These are phyloP conservation scores for Leptodirus hochenwartii DNA, from an alignment of 2,888 invertebrate species.

Conservation along the genomic window DNA sequence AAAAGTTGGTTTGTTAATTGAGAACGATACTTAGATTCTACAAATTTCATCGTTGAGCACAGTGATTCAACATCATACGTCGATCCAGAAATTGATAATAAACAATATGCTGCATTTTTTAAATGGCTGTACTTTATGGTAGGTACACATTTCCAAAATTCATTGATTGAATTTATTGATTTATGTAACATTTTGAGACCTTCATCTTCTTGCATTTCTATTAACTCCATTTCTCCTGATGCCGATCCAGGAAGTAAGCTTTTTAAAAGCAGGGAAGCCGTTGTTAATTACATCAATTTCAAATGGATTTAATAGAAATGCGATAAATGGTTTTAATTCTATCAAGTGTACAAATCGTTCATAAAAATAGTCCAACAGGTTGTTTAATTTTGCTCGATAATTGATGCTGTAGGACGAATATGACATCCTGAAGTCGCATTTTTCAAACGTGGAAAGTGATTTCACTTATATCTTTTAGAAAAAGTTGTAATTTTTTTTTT, in stretches of 20 bases:
- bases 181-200: too few relatives aligned
- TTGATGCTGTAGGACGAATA: not conserved
- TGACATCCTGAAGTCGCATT: slow-evolving; percentile 1
- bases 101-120: slow-evolving; percentile 7
- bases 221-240: slow-evolving; percentile 1
- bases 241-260: slow-evolving; percentile 1
- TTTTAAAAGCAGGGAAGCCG: not conserved
- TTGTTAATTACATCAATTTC: too few relatives aligned
- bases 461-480: slow-evolving; percentile 1
- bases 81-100: slow-evolving; percentile 6
- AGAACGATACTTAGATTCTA: too few relatives aligned
- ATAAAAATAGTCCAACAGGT: not conserved
- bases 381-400: slow-evolving; percentile 1
- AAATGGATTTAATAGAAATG: slow-evolving; percentile 2
- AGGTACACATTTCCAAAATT: slow-evolving; percentile 2
- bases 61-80: too few relatives aligned
- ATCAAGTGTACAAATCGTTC: not conserved
- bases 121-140: not conserved
- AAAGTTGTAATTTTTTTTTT: slow-evolving; percentile 1
- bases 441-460: slow-evolving; percentile 1
- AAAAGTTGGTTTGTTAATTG: not conserved
- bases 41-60: too few relatives aligned
- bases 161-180: slow-evolving; percentile 1
- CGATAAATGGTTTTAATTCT: not conserved
- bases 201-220: slow-evolving; percentile 1